Evolutionary conservation across 2,113 vertebrate genomes (phyloP).

Genomic region (Hippocampus mohnikei): DNA sequence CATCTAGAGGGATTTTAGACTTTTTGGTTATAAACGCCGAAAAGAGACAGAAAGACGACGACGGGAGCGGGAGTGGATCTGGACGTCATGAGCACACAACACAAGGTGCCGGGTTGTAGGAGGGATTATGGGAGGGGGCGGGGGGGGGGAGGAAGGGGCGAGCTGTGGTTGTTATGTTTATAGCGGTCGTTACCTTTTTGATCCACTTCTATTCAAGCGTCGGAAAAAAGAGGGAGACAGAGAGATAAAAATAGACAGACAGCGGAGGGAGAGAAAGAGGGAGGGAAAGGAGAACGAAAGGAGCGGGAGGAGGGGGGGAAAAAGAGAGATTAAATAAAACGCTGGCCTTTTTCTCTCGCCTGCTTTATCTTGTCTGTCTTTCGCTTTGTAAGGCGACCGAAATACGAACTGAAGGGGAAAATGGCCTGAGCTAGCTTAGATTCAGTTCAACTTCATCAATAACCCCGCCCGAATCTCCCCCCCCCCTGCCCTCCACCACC

Average conservation of each 20-base stretch:
- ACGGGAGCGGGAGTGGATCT: constrained; percentile 71
- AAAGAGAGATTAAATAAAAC: constrained; percentile 92
- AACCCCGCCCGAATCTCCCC: constrained; percentile 51
- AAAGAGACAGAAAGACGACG: constrained; percentile 58
- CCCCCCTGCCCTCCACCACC: constrained; percentile 21
- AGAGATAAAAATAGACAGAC: constrained; percentile 72
- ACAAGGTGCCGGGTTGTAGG: constrained; percentile 87
- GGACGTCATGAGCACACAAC: constrained; percentile 86
- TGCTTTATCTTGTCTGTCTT: constrained; percentile 69
- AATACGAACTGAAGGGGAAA: constrained; percentile 62
- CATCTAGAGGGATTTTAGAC: constrained; percentile 73
- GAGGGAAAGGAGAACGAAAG: constrained; percentile 82
- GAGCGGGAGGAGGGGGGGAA: constrained; percentile 78
- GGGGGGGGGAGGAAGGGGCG: constrained; percentile 61
- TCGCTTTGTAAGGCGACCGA: constrained; percentile 36
- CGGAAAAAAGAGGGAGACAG: constrained; percentile 88
- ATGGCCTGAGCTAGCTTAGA: constrained; percentile 69
- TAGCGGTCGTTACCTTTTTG: constrained; percentile 97
- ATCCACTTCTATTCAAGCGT: constrained; percentile 99
- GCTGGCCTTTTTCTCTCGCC: constrained; percentile 69
- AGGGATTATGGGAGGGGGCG: constrained; percentile 42
- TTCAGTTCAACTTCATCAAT: constrained; percentile 53
- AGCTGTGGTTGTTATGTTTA: constrained; percentile 84
- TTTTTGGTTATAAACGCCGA: constrained; percentile 72
- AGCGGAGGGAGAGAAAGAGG: constrained; percentile 62